Percentiles rank a stretch among this genome's conserved stretches.
Evolutionary conservation across 2,888 invertebrate species (phyloP).

Genomic region (Trichogramma evanescens): DNA sequence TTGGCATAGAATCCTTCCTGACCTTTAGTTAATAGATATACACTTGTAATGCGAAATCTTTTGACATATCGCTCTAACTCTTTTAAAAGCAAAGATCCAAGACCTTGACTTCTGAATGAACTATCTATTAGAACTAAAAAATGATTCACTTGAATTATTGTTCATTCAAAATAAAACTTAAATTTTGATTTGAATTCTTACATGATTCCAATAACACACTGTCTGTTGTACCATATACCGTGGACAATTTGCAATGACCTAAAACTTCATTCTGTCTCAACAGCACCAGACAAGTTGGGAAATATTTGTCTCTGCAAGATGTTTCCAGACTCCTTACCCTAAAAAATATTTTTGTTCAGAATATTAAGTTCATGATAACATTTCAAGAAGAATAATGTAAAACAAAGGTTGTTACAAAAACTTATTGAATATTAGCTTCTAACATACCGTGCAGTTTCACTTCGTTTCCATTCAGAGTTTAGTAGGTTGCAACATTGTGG

Average conservation of each 20-base stretch:
- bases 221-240: constrained; percentile 61
- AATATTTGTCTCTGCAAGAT: constrained; percentile 56
- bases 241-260: constrained; percentile 74
- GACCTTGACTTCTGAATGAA: constrained; percentile 64
- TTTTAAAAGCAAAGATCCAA: constrained; percentile 69
- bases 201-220: constrained; percentile 73
- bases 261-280: constrained; percentile 54
- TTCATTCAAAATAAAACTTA: neutral
- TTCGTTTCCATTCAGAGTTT: constrained; percentile 83
- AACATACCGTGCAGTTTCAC: constrained; percentile 63
- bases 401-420: constrained; percentile 14
- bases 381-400: constrained; percentile 1
- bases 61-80: constrained; percentile 66
- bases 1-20: constrained; percentile 70
- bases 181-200: constrained; percentile 26
- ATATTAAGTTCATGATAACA: neutral
- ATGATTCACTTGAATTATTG: neutral
- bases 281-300: constrained; percentile 64
- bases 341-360: neutral
- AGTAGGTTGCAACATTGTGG: constrained; percentile 68
- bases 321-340: constrained; percentile 64
- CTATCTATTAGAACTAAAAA: constrained; percentile 65
- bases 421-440: constrained; percentile 9
- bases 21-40: constrained; percentile 66
- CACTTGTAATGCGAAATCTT: constrained; percentile 55